Conservation (phyloP, 2,888 invertebrate species). For the Nomada flava region DNA sequence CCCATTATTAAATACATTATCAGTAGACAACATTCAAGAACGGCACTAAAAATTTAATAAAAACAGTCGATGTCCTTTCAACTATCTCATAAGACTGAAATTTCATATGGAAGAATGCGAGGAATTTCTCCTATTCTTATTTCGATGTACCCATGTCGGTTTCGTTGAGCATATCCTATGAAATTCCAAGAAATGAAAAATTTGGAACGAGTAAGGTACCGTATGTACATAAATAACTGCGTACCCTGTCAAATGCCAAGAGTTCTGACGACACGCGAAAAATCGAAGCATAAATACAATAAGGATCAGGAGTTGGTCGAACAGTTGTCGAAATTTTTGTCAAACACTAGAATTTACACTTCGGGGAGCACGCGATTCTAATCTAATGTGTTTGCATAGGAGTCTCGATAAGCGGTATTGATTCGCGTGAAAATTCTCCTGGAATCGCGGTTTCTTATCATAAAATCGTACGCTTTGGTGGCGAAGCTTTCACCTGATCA, state of each 20-base stretch:
- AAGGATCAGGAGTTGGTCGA: not conserved
- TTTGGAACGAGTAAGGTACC: not conserved
- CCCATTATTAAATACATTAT: too few relatives aligned
- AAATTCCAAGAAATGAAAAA: too few relatives aligned
- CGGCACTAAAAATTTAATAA: not conserved
- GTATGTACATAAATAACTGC: not conserved
- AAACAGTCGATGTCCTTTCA: not conserved
- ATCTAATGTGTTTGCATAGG: conserved; percentile 33
- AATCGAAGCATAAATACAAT: not conserved
- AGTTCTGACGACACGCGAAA: not conserved
- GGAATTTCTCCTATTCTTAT: not conserved
- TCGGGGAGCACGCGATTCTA: conserved; percentile 10
- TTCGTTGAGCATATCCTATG: too few relatives aligned
- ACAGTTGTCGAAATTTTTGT: not conserved
- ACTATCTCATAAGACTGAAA: not conserved
- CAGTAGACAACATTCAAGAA: not conserved
- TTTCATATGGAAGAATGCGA: not conserved
- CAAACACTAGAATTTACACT: not conserved
- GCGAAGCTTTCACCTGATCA: conserved; percentile 20
- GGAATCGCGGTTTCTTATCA: conserved; percentile 43
- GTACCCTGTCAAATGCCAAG: not conserved
- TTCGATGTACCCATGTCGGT: not conserved
- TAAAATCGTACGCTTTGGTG: conserved; percentile 35
- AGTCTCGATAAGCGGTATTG: conserved; percentile 58
- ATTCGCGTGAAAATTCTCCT: conserved; percentile 54